Evolutionary conservation across 2,113 vertebrate species (phyloP).

Genomic region (Pseudopodoces humilis): DNA sequence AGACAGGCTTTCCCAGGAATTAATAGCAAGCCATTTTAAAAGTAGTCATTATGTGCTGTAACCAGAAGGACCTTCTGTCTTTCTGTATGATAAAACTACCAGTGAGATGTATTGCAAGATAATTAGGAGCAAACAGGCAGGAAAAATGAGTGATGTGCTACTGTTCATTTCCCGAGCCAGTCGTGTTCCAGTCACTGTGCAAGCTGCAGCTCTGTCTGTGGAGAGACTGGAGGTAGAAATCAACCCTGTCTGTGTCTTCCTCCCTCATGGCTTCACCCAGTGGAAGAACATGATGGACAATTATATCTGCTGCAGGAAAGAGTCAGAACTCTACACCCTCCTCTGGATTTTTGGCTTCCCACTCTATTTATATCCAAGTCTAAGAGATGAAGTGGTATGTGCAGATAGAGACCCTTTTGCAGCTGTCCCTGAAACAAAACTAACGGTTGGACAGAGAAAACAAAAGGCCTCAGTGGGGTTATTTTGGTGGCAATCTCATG

Average conservation of each 20-base stretch:
- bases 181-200: not conserved
- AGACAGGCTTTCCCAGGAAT: not conserved
- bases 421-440: not conserved
- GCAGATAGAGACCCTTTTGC: not conserved
- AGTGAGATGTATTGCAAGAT: constrained; percentile 34
- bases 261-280: not conserved
- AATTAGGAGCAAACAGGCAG: constrained; percentile 47
- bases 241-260: not conserved
- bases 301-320: not conserved
- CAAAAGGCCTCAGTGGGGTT: not conserved
- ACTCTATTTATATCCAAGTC: not conserved
- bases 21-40: constrained; percentile 10
- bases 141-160: constrained; percentile 16
- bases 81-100: constrained; percentile 15
- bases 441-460: not conserved
- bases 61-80: constrained; percentile 34
- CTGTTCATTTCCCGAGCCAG: constrained; percentile 10
- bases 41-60: constrained; percentile 11
- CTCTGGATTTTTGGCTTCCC: not conserved
- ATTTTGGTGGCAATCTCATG: not conserved
- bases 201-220: not conserved
- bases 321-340: not conserved
- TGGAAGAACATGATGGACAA: not conserved
- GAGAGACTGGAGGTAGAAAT: not conserved
- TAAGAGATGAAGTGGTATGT: not conserved